Base-by-base conservation (phyloP, 2,113 vertebrate genomes). In the Malurus elegans region DNA sequence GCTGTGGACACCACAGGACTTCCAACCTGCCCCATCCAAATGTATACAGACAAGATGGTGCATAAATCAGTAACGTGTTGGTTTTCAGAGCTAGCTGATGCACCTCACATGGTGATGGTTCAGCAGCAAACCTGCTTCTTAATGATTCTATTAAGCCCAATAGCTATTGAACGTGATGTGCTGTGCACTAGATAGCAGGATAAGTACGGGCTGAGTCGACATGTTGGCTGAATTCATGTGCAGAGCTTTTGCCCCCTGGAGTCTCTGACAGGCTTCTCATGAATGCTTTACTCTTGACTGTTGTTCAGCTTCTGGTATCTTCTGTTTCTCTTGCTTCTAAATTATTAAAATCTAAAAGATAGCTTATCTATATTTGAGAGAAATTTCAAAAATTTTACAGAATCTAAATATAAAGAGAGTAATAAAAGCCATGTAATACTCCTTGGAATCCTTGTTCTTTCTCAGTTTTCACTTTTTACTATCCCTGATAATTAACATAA, bases 11-110 rank as follows among this genome's bases (percentile, higher is more conserved):
- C 38, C 48, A 19, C 47, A 57, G 11, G n/a, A 23, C 50, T 88
- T 69, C 53, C 53, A 81, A 3, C 61, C 48, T 92, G 48, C 21
- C 15, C 47, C n/a, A 24, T 64, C 58, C 73, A 29, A 31, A 36
- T 28, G 28, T 18, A 0, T 12, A 9, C 8, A 7, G 15, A 31
- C 58, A 47, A 7, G 9, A 50, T 23, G 0, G 0, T 58, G 5
- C 9, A 4, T 32, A 21, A 23, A 8, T 50, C 21, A 23, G 13
- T 70, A 12, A 12, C 3, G 1, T n/a, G 18, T 42, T 82, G 79
- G 5, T 56, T 88, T 10, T 60, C 15, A 2, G 32, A 70, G 50
- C 28, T n/a, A 2, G 17, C 8, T 79, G 45, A 17, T 72, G 4
- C 9, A 13, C 48, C 21, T 88, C 40, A 12, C 8, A 4, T 34